phyloP scores from a whole-genome alignment of 2,888 invertebrate genomes.

The Macrosiphum euphorbiae region DNA sequence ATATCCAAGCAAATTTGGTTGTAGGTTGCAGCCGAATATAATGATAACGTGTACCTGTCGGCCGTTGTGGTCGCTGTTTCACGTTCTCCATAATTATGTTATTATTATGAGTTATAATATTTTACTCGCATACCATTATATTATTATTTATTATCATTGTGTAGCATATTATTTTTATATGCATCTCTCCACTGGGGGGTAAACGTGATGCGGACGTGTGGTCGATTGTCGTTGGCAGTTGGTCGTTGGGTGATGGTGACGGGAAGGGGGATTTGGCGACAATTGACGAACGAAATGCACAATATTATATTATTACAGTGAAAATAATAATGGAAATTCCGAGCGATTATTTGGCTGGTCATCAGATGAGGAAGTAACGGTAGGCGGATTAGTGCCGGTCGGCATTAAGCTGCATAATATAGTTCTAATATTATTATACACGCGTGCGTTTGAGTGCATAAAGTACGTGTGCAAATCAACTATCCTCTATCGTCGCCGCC shows the following conservation, averaged over 20 bases:
- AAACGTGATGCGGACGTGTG: background rate
- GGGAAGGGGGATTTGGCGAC: background rate
- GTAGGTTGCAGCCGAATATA: background rate
- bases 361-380: background rate
- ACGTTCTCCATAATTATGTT: background rate
- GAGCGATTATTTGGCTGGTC: conserved; percentile 14
- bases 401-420: background rate
- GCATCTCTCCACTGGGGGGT: background rate
- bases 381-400: background rate
- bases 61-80: background rate
- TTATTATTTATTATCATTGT: background rate
- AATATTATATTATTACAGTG: background rate
- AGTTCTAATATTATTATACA: background rate
- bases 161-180: background rate
- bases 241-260: background rate
- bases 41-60: background rate
- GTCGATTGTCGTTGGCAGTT: background rate
- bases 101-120: conserved; percentile 15
- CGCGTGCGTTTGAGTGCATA: background rate
- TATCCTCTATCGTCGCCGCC: background rate
- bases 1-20: background rate
- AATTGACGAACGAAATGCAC: background rate
- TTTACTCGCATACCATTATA: background rate
- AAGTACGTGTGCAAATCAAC: conserved; percentile 53
- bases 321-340: conserved; percentile 13